Conservation (phyloP, 1,140 invertebrate genomes). For the Zaprionus camerounensis region DNA sequence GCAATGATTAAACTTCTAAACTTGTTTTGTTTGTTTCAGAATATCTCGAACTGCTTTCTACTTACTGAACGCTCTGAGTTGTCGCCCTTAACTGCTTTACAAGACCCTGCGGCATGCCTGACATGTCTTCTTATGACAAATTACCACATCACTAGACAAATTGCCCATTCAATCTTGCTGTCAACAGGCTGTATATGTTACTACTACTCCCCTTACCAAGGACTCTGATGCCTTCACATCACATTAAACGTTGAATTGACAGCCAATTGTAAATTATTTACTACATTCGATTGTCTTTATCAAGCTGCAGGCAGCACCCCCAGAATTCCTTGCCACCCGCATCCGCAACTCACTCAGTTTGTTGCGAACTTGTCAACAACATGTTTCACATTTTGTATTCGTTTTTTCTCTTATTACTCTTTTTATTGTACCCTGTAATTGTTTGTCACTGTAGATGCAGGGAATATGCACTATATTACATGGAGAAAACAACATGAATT, state of each 20-base stretch:
- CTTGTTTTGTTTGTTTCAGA: neutral
- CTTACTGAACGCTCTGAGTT: neutral
- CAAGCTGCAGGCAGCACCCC: neutral
- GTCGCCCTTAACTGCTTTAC: neutral
- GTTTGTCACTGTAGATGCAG: neutral
- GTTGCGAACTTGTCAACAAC: constrained; percentile 58
- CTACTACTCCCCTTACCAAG: neutral
- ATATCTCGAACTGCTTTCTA: neutral
- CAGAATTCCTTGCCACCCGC: neutral
- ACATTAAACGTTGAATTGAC: constrained; percentile 57
- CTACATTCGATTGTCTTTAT: constrained; percentile 49
- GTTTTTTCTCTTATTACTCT: neutral
- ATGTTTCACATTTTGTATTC: constrained; percentile 32
- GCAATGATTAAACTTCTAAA: neutral
- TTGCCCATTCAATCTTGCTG: constrained; percentile 65
- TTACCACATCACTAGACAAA: constrained; percentile 47
- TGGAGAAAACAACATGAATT: too few species aligned
- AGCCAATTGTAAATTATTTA: constrained; percentile 71
- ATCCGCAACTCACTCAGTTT: neutral
- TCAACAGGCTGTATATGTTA: constrained; percentile 40
- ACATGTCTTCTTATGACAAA: constrained; percentile 49
- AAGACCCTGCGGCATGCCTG: neutral
- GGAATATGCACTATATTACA: too few species aligned
- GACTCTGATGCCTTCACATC: constrained; percentile 22
- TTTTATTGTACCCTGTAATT: neutral